These are phyloP conservation scores for Acronicta psi DNA, from an alignment of 2,888 invertebrate species.

Conservation along the genomic window DNA sequence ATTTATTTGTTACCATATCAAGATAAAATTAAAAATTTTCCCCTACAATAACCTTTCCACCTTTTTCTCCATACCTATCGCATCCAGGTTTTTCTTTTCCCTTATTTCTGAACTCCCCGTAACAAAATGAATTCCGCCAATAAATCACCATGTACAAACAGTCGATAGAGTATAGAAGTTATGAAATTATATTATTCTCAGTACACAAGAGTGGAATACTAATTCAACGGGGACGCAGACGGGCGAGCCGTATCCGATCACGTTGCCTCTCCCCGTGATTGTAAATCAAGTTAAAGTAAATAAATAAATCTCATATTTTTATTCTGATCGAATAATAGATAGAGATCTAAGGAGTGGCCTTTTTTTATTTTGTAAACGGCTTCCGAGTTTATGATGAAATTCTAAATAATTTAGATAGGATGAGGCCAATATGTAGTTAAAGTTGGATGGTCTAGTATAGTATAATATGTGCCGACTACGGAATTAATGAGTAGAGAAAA, in stretches of 20 bases:
- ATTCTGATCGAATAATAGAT: constrained; percentile 39
- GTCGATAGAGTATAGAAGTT: constrained; percentile 52
- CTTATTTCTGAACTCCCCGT: constrained; percentile 9
- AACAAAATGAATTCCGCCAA: constrained; percentile 32
- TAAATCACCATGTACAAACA: constrained; percentile 40
- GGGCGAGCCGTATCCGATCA: constrained; percentile 31
- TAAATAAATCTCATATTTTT: constrained; percentile 45
- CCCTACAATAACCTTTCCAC: neutral
- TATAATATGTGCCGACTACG: too few species aligned
- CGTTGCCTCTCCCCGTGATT: constrained; percentile 45
- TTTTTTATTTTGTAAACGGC: constrained; percentile 8
- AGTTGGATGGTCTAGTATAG: too few species aligned
- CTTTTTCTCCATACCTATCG: neutral
- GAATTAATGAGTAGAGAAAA: too few species aligned
- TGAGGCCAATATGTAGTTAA: too few species aligned
- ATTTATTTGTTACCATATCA: too few species aligned
- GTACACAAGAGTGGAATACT: constrained; percentile 45
- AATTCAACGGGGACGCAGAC: constrained; percentile 27
- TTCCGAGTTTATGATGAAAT: neutral
- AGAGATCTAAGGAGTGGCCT: constrained; percentile 30
- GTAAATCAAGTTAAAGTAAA: constrained; percentile 54
- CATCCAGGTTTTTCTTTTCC: neutral
- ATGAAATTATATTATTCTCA: constrained; percentile 52
- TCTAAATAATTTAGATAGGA: too few species aligned
- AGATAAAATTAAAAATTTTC: too few species aligned